Evolutionary conservation across 1,140 invertebrate genomes (phyloP).

Genomic region (Drosophila albomicans): DNA sequence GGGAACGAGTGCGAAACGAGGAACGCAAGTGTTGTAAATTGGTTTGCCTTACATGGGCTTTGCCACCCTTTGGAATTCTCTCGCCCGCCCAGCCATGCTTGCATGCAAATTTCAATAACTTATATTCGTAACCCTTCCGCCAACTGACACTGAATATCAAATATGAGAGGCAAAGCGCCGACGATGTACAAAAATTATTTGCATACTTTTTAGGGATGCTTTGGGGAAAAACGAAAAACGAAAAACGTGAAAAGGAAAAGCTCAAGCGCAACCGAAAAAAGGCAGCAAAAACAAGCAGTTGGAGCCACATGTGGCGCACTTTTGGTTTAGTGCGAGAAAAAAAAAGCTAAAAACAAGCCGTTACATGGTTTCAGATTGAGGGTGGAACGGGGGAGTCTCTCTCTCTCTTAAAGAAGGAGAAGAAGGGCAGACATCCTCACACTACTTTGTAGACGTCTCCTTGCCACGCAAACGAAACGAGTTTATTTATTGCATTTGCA

Average conservation of each 20-base stretch:
- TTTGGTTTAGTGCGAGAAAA: constrained; percentile 50
- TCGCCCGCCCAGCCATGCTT: constrained; percentile 18
- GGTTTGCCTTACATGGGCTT: constrained; percentile 34
- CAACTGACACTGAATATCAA: constrained; percentile 83
- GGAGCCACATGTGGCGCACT: constrained; percentile 74
- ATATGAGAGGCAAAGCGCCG: constrained; percentile 71
- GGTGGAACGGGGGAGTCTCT: constrained; percentile 43
- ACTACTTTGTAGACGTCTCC: background rate
- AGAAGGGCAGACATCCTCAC: constrained; percentile 16
- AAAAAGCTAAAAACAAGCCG: constrained; percentile 51
- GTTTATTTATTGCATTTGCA: constrained; percentile 82
- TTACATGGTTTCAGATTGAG: constrained; percentile 51
- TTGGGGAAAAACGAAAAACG: constrained; percentile 18
- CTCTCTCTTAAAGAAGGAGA: too few relatives aligned
- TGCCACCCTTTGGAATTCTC: constrained; percentile 5
- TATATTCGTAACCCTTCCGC: constrained; percentile 74
- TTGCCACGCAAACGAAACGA: constrained; percentile 61
- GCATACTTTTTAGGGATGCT: constrained; percentile 80
- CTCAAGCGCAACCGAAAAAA: constrained; percentile 40
- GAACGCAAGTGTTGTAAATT: constrained; percentile 75
- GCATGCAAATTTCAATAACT: constrained; percentile 83
- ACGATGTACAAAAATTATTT: constrained; percentile 73
- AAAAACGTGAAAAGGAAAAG: constrained; percentile 21
- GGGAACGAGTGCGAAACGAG: constrained; percentile 1
- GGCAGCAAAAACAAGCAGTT: constrained; percentile 17